These are phyloP conservation scores for Cygnus buccinator DNA, from an alignment of 2,113 vertebrate species.

Conservation along the genomic window DNA sequence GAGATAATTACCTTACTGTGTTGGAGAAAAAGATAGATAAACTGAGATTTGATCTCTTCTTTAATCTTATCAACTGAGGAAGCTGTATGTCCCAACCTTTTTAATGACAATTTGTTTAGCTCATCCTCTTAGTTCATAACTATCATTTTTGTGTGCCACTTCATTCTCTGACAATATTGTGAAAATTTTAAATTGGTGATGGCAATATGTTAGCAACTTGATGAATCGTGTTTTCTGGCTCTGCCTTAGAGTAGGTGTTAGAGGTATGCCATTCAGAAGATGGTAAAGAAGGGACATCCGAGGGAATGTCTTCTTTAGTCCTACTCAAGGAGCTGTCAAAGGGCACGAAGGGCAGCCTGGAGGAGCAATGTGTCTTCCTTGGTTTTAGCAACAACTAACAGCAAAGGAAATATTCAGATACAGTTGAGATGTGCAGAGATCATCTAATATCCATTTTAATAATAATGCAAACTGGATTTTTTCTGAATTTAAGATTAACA, in stretches of 20 bases:
- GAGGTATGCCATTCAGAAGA: background rate
- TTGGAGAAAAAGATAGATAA: background rate
- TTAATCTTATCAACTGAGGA: background rate
- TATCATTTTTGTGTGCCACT: background rate
- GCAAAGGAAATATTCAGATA: background rate
- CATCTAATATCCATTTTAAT: too few relatives aligned
- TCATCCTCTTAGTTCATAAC: background rate
- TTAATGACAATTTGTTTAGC: background rate
- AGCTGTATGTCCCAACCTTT: background rate
- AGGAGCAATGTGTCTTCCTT: background rate
- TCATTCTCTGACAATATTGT: background rate
- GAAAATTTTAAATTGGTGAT: background rate
- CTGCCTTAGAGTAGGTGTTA: background rate
- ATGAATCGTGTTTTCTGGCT: background rate
- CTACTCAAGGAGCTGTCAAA: background rate
- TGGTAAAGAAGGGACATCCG: background rate
- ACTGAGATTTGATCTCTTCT: background rate
- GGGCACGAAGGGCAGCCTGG: background rate
- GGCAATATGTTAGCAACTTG: background rate
- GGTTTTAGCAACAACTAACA: background rate
- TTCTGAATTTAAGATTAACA: background rate
- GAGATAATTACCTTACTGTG: too few relatives aligned
- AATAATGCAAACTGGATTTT: background rate
- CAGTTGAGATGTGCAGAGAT: background rate
- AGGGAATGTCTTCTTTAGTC: background rate